phyloP scores from a whole-genome alignment of 2,113 vertebrate species.

The Sylvietta virens region DNA sequence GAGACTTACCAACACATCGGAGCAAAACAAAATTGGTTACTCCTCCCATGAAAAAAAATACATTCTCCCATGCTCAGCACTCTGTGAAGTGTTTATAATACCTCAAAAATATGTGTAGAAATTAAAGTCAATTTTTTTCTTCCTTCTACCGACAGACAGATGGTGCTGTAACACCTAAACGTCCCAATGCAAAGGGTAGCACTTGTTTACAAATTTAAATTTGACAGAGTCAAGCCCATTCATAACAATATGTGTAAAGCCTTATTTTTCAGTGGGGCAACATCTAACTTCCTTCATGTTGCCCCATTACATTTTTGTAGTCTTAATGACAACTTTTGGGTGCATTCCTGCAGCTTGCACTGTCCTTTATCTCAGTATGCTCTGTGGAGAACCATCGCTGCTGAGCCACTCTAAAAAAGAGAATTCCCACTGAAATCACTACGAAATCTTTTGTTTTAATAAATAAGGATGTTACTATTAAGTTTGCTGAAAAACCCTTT shows the following conservation, averaged over 20 bases:
- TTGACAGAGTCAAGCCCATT: background rate
- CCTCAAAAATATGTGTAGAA: background rate
- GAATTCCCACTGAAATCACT: background rate
- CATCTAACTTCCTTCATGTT: background rate
- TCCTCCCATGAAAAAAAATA: background rate
- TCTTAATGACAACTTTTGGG: background rate
- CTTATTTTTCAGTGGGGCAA: background rate
- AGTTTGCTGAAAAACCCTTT: background rate
- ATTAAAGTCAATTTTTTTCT: background rate
- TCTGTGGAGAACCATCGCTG: background rate
- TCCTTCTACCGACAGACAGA: constrained; percentile 5
- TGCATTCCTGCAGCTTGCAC: background rate
- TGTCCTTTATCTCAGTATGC: background rate
- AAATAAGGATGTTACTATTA: background rate
- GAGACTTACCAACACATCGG: background rate
- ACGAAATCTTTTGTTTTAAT: background rate
- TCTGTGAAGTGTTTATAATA: background rate
- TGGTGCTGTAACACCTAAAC: background rate
- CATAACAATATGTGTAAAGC: background rate
- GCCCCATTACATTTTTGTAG: background rate
- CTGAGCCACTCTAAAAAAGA: background rate
- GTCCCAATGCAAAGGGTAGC: background rate
- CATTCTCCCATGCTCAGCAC: background rate
- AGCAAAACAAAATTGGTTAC: background rate
- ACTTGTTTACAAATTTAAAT: background rate